phyloP scores from a whole-genome alignment of 2,888 invertebrate genomes.

The Antheraea yamamai region DNA sequence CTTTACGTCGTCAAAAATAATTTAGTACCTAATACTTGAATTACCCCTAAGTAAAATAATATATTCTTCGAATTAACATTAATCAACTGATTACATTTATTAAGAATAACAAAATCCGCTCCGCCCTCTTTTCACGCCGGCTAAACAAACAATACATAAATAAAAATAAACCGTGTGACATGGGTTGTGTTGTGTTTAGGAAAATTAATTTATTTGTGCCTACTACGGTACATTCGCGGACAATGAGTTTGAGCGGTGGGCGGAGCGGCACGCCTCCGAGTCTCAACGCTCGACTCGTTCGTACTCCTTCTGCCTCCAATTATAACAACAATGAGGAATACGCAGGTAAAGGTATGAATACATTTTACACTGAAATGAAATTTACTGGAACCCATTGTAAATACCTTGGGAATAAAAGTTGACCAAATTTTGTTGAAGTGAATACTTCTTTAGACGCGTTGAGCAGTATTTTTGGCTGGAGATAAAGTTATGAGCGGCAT shows the following conservation, averaged over 20 bases:
- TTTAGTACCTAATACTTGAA: too few species aligned
- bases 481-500: too few species aligned
- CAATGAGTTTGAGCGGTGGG: constrained; percentile 65
- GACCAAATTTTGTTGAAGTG: background rate
- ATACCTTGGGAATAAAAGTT: background rate
- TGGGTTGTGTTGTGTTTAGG: constrained; percentile 18
- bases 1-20: too few species aligned
- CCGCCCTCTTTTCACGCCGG: constrained; percentile 42
- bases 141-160: constrained; percentile 73
- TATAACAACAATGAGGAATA: constrained; percentile 61
- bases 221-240: constrained; percentile 52
- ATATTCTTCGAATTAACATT: too few species aligned
- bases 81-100: background rate
- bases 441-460: background rate
- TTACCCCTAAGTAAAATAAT: too few species aligned
- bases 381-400: background rate
- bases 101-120: constrained; percentile 20
- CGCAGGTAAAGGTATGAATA: constrained; percentile 45
- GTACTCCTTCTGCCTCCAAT: constrained; percentile 49
- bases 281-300: constrained; percentile 40
- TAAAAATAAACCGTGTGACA: constrained; percentile 64
- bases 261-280: constrained; percentile 67
- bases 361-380: background rate
- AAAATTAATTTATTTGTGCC: constrained; percentile 29
- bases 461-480: too few species aligned